These are phyloP conservation scores for Agrilus planipennis DNA, from an alignment of 1,140 invertebrate genomes.

Conservation along the genomic window DNA sequence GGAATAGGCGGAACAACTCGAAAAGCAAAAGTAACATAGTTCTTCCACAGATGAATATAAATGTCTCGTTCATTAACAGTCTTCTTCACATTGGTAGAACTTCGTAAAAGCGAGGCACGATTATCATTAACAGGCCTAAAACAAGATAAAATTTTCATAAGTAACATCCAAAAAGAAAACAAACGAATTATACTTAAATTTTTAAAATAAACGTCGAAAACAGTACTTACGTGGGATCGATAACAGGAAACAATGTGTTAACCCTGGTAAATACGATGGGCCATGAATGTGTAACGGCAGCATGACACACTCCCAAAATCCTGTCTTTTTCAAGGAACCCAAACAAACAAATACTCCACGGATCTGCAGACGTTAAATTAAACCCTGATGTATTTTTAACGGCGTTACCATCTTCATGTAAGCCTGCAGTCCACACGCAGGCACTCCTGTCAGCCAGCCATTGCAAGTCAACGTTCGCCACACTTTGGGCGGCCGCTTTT, in stretches of 20 bases:
- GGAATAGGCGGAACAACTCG: constrained; percentile 80
- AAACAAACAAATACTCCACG: constrained; percentile 81
- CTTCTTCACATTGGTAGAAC: constrained; percentile 65
- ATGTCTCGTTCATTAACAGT: constrained; percentile 82
- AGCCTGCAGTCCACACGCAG: constrained; percentile 74
- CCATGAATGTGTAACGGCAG: constrained; percentile 84
- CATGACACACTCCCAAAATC: constrained; percentile 69
- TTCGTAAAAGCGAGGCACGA: constrained; percentile 78
- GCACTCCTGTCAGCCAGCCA: constrained; percentile 89
- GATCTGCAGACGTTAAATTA: constrained; percentile 44
- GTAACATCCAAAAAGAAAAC: not conserved
- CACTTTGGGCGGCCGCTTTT: constrained; percentile 61
- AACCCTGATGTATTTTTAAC: constrained; percentile 21
- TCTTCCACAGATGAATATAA: constrained; percentile 90
- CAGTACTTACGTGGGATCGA: constrained; percentile 85
- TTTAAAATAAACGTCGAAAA: not conserved
- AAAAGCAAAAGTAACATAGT: constrained; percentile 91
- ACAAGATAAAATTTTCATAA: constrained; percentile 5
- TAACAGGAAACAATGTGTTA: constrained; percentile 78
- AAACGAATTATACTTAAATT: no score
- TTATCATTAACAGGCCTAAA: constrained; percentile 91
- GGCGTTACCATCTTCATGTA: constrained; percentile 24
- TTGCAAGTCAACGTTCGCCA: constrained; percentile 57
- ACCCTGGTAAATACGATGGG: constrained; percentile 86
- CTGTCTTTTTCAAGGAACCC: constrained; percentile 62